Evolutionary conservation across 2,113 vertebrate species (phyloP).

Genomic region (Limnothrissa miodon): DNA sequence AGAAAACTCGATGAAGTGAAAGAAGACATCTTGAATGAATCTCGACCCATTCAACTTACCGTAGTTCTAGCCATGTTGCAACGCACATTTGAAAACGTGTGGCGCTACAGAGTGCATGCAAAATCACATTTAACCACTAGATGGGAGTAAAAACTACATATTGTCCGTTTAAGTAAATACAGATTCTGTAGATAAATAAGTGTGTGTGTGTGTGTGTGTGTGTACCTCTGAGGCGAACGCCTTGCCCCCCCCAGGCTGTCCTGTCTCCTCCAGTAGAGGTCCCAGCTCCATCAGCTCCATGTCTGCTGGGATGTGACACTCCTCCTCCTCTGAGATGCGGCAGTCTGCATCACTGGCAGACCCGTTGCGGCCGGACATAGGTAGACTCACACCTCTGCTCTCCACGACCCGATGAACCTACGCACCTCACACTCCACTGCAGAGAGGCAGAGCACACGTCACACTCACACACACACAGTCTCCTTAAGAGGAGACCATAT

Average conservation of each 20-base stretch:
- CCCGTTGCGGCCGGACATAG: constrained; percentile 76
- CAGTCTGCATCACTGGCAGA: constrained; percentile 80
- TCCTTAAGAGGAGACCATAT: too few species aligned
- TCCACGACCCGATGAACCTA: constrained; percentile 53
- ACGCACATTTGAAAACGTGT: too few species aligned
- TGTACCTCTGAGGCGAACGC: constrained; percentile 61
- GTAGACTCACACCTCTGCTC: constrained; percentile 63
- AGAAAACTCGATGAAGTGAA: too few species aligned
- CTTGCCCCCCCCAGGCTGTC: constrained; percentile 58
- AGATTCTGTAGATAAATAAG: too few species aligned
- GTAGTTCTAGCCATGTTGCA: too few species aligned
- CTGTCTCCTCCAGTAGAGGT: constrained; percentile 83
- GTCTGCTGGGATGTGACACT: constrained; percentile 72
- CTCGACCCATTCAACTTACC: too few species aligned
- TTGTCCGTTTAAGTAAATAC: too few species aligned
- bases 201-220: not conserved
- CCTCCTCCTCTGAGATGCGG: constrained; percentile 74
- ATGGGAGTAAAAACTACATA: too few species aligned
- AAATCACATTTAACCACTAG: too few species aligned
- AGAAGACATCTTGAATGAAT: too few species aligned
- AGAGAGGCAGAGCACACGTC: not conserved
- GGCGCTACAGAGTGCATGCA: too few species aligned
- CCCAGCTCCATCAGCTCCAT: constrained; percentile 90
- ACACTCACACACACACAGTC: too few species aligned
- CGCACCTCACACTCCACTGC: constrained; percentile 21